Evolutionary conservation across 2,113 vertebrate species (phyloP), one percentile per base, ranked within the genome.

Genomic region (Heteronetta atricapilla): DNA sequence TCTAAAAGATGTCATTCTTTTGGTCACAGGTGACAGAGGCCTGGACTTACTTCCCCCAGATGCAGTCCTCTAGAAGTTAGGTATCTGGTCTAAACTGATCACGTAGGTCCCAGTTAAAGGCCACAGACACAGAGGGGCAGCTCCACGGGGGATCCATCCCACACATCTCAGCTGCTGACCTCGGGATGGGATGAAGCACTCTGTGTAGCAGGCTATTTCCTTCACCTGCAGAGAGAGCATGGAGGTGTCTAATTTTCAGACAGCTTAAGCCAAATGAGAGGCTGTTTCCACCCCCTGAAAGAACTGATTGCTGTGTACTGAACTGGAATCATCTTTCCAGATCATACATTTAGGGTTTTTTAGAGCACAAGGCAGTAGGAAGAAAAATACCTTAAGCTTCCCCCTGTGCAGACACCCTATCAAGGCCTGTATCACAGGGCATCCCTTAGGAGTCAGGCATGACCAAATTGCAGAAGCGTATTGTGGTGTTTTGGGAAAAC

Each of bases 121-220:
- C 42, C 75, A 64, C 0, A 48, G 67, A 60, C 42, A 89, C 6
- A 53, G n/a, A 46, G 13, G 87, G 33, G 38, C 36, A 92, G 36
- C 22, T 84, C 62, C 34, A 53, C n/a, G 76, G 22, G 34, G 42
- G 50, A 66, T 73, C 79, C n/a, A 44, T 59, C 70, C 79, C 48
- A 60, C 15, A 6, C 10, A 20, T 50, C 40, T 50, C 2, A 0
- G 13, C 34, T 33, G 46, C 7, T 15, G 29, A 1, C 19, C 4
- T 22, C 11, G 9, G 53, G 56, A 14, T 20, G 22, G 34, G 22
- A 60, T 12, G 8, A 56, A 89, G 60, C 34, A 20, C 13, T 33
- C n/a, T 34, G 36, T 81, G 22, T 2, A 3, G 38, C 22, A 87
- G 69, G 58, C 26, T 56, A 8, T 19, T 79, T 78, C 17, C 17